These are phyloP conservation scores for Heteromyza rotundicornis DNA, from an alignment of 2,888 invertebrate species.

Conservation along the genomic window DNA sequence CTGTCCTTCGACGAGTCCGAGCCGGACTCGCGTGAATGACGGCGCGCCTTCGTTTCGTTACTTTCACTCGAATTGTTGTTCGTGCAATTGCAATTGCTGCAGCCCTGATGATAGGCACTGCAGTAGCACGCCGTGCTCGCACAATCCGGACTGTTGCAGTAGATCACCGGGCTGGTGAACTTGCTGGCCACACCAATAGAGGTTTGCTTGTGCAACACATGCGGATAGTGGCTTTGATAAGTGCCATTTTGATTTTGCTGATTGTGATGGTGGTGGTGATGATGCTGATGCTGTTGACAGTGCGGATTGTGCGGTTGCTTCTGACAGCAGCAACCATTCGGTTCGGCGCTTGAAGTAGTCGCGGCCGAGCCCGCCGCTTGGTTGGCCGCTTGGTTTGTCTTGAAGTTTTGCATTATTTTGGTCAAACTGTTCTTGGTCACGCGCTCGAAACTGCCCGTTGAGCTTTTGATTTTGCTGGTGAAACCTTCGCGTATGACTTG, in stretches of 20 bases:
- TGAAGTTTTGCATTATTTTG: constrained; percentile 84
- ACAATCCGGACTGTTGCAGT: constrained; percentile 59
- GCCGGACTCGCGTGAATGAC: constrained; percentile 85
- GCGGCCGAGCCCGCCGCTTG: constrained; percentile 40
- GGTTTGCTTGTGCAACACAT: constrained; percentile 39
- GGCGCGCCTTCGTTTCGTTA: constrained; percentile 66
- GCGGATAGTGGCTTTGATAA: constrained; percentile 25
- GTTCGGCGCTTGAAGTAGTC: constrained; percentile 26
- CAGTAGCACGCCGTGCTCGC: constrained; percentile 44
- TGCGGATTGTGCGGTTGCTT: constrained; percentile 23
- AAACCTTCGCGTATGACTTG: constrained; percentile 69
- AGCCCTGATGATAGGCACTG: constrained; percentile 50
- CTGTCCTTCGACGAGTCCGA: constrained; percentile 89
- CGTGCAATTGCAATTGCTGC: constrained; percentile 38
- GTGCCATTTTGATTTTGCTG: constrained; percentile 27
- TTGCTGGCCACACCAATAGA: constrained; percentile 28
- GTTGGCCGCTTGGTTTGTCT: constrained; percentile 56
- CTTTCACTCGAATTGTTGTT: constrained; percentile 42
- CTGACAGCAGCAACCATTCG: constrained; percentile 1
- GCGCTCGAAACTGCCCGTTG: constrained; percentile 83
- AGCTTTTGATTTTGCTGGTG: constrained; percentile 82
- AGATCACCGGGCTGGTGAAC: constrained; percentile 49
- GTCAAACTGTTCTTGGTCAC: constrained; percentile 83
- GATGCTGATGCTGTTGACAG: constrained; percentile 36
- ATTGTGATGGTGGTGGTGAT: constrained; percentile 40